Conservation (phyloP, 2,797 vertebrate genomes). For the Hephaestus fuliginosus region DNA sequence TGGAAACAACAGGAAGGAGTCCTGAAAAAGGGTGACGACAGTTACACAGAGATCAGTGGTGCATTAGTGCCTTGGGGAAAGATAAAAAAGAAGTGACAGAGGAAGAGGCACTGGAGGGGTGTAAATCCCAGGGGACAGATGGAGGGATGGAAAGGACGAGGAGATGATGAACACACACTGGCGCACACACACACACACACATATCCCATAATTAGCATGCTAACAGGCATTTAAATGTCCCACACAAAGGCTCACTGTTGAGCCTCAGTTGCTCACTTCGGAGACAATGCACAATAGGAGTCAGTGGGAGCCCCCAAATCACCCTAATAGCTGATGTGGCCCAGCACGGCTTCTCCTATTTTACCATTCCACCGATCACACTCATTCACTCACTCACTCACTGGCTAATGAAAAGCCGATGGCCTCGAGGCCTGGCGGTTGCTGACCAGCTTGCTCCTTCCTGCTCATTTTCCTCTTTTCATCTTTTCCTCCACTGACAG, state of each 20-base stretch:
- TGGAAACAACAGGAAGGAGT: conserved; percentile 50
- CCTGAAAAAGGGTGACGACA: conserved; percentile 13
- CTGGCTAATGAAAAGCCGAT: conserved; percentile 74
- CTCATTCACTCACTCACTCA: conserved; percentile 73
- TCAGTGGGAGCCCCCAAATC: conserved; percentile 78
- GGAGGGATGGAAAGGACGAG: conserved; percentile 46
- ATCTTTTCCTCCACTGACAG: conserved; percentile 59
- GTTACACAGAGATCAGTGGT: conserved; percentile 34
- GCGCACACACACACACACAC: conserved; percentile 55
- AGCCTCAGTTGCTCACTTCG: conserved; percentile 64
- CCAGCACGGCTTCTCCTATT: conserved; percentile 63
- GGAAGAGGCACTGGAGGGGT: conserved; percentile 45
- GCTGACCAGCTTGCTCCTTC: conserved; percentile 64
- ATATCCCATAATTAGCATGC: conserved; percentile 83
- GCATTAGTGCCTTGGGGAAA: conserved; percentile 44
- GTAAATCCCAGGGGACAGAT: conserved; percentile 55
- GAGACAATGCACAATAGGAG: conserved; percentile 83
- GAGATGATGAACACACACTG: conserved; percentile 57
- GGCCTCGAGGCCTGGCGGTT: conserved; percentile 69
- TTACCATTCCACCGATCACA: conserved; percentile 65
- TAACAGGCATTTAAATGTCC: conserved; percentile 79
- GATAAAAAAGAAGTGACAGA: conserved; percentile 22
- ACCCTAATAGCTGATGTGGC: conserved; percentile 69
- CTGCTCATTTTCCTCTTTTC: conserved; percentile 60
- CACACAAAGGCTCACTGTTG: conserved; percentile 84